Conservation (phyloP, 2,113 vertebrate species). For the Oryzias melastigma region DNA sequence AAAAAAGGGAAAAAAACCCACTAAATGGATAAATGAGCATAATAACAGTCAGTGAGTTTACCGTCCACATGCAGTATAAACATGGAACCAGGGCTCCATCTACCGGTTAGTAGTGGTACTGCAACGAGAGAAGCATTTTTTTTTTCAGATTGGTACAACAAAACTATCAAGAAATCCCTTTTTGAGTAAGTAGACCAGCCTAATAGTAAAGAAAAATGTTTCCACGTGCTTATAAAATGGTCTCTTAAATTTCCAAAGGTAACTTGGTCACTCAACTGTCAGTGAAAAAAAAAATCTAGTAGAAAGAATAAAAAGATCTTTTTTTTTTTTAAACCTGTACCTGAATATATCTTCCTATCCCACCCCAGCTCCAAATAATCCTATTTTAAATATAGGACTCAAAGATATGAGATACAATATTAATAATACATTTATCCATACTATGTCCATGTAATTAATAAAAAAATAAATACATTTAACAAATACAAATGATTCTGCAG, state of each 20-base stretch:
- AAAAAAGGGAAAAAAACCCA: too few species aligned
- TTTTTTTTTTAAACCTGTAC: slow-evolving; percentile 39
- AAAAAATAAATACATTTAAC: slow-evolving; percentile 81
- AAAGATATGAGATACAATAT: slow-evolving; percentile 62
- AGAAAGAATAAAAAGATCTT: slow-evolving; percentile 43
- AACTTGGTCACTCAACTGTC: slow-evolving; percentile 76
- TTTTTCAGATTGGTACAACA: slow-evolving; percentile 18
- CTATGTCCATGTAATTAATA: slow-evolving; percentile 70
- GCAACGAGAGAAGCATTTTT: slow-evolving; percentile 33
- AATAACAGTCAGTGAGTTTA: slow-evolving; percentile 3
- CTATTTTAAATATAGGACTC: slow-evolving; percentile 56
- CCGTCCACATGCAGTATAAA: slow-evolving; percentile 54
- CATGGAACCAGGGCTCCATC: slow-evolving; percentile 54
- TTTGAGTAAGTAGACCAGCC: slow-evolving; percentile 71
- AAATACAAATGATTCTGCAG: slow-evolving; percentile 71
- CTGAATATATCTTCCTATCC: slow-evolving; percentile 35
- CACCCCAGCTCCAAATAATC: slow-evolving; percentile 25
- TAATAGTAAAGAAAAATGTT: slow-evolving; percentile 65
- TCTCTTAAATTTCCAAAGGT: slow-evolving; percentile 55
- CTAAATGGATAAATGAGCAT: background rate
- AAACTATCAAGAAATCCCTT: slow-evolving; percentile 40
- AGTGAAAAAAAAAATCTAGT: slow-evolving; percentile 30
- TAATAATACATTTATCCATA: slow-evolving; percentile 63
- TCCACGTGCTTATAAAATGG: slow-evolving; percentile 61
- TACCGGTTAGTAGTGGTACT: slow-evolving; percentile 65